phyloP scores from a whole-genome alignment of 2,797 vertebrate genomes.

The Coendou prehensilis region DNA sequence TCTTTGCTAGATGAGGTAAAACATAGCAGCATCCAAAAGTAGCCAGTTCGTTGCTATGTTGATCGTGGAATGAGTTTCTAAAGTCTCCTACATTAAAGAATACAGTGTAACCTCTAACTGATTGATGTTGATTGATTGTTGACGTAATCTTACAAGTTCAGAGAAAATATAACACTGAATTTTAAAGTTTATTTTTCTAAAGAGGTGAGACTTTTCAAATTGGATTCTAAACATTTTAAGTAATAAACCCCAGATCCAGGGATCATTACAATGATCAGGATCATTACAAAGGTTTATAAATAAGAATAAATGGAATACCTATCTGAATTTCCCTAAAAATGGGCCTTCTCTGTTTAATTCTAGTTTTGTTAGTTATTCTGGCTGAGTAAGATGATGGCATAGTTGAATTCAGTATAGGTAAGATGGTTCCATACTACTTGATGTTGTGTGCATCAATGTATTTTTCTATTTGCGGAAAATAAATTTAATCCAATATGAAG shows the following conservation, averaged over 20 bases:
- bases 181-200: constrained; percentile 49
- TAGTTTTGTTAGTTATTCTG: constrained; percentile 26
- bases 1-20: neutral
- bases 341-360: constrained; percentile 26
- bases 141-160: constrained; percentile 19
- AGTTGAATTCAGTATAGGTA: neutral
- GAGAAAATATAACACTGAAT: neutral
- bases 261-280: neutral
- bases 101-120: neutral
- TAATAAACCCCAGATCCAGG: neutral
- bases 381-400: neutral
- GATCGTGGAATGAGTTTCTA: constrained; percentile 39
- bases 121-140: neutral
- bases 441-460: neutral
- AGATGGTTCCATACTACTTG: neutral
- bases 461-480: constrained; percentile 42
- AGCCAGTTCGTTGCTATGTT: neutral
- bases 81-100: neutral
- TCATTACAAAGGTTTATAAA: constrained; percentile 16
- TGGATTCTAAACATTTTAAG: neutral
- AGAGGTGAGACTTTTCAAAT: constrained; percentile 1
- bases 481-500: neutral
- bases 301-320: neutral
- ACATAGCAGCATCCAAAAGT: neutral
- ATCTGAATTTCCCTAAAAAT: constrained; percentile 21